A percentile compares a stretch with the other conserved stretches of the same genome.
These are phyloP conservation scores for Teleogryllus occipitalis DNA, from an alignment of 1,140 invertebrate genomes.

Conservation along the genomic window DNA sequence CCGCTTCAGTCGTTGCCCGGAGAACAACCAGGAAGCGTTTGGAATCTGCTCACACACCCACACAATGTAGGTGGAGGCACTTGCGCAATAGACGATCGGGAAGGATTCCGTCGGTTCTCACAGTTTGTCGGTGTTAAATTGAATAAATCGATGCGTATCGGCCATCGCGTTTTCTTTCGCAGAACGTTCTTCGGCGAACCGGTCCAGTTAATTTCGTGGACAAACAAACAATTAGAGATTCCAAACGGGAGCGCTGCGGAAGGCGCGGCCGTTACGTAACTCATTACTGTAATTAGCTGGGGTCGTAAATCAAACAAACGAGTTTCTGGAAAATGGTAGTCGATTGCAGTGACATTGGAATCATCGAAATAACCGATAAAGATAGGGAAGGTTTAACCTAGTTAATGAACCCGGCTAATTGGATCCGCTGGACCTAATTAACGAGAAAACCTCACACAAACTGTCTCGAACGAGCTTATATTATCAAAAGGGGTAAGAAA, in stretches of 20 bases:
- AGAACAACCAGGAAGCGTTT: no score
- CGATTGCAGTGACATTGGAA: not conserved
- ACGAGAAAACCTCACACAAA: not conserved
- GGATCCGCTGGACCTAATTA: not conserved
- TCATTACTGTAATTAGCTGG: not conserved
- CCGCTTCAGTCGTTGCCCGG: no score
- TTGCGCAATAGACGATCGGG: no score
- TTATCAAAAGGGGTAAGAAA: no score
- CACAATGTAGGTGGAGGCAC: no score
- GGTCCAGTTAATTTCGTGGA: not conserved
- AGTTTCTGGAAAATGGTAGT: slow-evolving; percentile 1
- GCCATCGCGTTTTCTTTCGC: no score
- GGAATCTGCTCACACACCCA: no score
- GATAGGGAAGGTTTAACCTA: not conserved
- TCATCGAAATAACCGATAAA: not conserved
- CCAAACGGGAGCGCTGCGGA: not conserved
- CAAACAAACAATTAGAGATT: not conserved
- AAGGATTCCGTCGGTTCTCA: no score
- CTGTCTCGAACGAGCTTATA: no score
- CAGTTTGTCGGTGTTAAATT: no score
- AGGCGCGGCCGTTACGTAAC: not conserved
- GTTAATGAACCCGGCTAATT: not conserved
- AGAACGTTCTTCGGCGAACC: not conserved
- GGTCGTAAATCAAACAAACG: not conserved
- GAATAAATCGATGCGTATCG: no score